These are phyloP conservation scores for Xenus cinereus DNA, from an alignment of 2,113 vertebrate species.

Conservation along the genomic window DNA sequence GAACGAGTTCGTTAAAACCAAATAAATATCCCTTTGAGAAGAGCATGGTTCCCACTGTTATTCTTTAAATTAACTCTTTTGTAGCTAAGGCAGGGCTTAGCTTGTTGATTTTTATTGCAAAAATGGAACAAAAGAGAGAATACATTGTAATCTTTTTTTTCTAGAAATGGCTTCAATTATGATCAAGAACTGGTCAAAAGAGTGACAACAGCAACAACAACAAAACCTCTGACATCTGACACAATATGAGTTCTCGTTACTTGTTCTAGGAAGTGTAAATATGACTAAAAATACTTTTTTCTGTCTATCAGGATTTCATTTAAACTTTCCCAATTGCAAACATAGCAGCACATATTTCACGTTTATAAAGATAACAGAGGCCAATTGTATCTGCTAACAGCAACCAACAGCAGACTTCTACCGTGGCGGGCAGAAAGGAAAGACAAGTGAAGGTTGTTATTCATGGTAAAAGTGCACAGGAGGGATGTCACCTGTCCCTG, in stretches of 20 bases:
- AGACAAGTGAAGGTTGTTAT: neutral
- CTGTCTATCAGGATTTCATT: constrained; percentile 9
- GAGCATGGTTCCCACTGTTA: constrained; percentile 32
- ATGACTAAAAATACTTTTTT: neutral
- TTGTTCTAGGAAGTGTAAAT: constrained; percentile 29
- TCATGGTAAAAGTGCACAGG: neutral
- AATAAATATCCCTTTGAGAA: constrained; percentile 70
- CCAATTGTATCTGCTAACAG: neutral
- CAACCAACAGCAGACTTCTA: neutral
- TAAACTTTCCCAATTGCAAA: constrained; percentile 21
- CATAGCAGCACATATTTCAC: constrained; percentile 1
- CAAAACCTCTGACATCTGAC: neutral
- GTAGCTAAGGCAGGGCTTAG: neutral
- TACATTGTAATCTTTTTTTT: neutral
- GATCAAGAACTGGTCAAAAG: neutral
- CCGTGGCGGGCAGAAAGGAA: neutral
- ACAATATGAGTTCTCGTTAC: neutral
- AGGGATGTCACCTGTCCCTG: neutral
- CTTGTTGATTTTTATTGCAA: neutral
- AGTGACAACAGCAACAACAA: neutral
- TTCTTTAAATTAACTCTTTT: constrained; percentile 53
- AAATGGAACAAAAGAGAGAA: neutral
- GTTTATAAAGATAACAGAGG: neutral
- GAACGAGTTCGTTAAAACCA: constrained; percentile 69
- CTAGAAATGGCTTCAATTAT: neutral